Evolutionary conservation across 2,888 invertebrate species (phyloP).

Genomic region (Neocrepidodera transversa): DNA sequence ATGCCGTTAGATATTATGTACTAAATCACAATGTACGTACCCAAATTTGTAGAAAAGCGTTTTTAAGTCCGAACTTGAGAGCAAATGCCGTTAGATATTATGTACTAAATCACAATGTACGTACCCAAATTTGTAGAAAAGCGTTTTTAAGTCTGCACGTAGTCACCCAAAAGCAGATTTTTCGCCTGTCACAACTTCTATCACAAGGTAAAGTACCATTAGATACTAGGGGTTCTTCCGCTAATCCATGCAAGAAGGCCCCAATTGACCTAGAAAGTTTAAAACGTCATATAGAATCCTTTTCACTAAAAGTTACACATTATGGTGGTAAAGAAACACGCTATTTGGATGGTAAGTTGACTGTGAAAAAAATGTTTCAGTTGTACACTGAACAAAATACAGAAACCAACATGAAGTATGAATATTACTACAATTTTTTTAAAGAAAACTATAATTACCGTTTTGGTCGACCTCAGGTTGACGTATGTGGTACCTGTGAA

Average conservation of each 20-base stretch:
- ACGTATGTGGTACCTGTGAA: conserved; percentile 29
- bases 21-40: background rate
- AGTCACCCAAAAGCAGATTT: background rate
- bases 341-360: conserved; percentile 26
- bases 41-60: background rate
- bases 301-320: conserved; percentile 1
- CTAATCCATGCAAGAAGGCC: too few species aligned
- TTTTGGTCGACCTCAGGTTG: conserved; percentile 32
- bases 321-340: conserved; percentile 1
- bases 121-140: too few species aligned
- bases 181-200: background rate
- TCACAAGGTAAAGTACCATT: too few species aligned
- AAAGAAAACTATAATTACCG: conserved; percentile 20
- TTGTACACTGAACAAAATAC: conserved; percentile 8
- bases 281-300: background rate
- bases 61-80: too few species aligned
- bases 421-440: conserved; percentile 19
- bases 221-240: too few species aligned
- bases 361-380: conserved; percentile 26
- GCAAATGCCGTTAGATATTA: too few species aligned
- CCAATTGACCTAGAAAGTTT: too few species aligned
- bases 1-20: background rate
- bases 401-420: conserved; percentile 10
- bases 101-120: too few species aligned
- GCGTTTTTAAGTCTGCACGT: background rate